Conservation (phyloP, 2,113 vertebrate genomes). For the Ranitomeya imitator region DNA sequence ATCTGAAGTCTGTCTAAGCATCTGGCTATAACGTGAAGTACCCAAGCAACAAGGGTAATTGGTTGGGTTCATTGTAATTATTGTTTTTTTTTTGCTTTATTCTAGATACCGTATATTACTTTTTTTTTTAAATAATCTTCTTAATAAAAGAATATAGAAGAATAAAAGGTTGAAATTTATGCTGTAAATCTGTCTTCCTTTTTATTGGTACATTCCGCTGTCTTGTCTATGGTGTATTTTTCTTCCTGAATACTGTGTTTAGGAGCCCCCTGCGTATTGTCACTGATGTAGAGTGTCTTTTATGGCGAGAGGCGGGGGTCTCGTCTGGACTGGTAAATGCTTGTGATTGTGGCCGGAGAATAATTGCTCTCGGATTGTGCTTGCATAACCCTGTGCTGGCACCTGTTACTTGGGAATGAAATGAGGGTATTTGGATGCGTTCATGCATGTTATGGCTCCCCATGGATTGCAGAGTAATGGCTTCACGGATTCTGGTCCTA, state of each 20-base stretch:
- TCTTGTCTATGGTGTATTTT: not conserved
- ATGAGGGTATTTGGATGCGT: conserved; percentile 5
- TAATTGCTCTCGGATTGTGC: conserved; percentile 1
- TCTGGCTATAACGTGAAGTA: not conserved
- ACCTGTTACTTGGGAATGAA: conserved; percentile 32
- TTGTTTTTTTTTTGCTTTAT: not conserved
- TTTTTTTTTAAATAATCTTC: not conserved
- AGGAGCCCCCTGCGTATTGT: not conserved
- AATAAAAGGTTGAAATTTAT: no score
- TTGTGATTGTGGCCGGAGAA: not conserved
- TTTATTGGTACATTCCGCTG: no score
- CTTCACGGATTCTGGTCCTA: conserved; percentile 12
- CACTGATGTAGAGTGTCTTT: not conserved
- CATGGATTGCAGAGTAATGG: not conserved
- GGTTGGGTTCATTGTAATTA: not conserved
- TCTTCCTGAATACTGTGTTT: not conserved
- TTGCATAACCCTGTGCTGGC: conserved; percentile 37
- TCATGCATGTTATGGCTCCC: conserved; percentile 38
- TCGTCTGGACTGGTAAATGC: conserved; percentile 8
- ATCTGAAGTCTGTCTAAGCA: no score
- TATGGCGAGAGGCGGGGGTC: not conserved
- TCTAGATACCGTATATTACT: not conserved
- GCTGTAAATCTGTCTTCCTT: no score
- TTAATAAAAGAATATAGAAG: no score
- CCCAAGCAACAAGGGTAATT: not conserved